Conservation (phyloP, 2,888 invertebrate genomes). For the Drosophila rellima region DNA sequence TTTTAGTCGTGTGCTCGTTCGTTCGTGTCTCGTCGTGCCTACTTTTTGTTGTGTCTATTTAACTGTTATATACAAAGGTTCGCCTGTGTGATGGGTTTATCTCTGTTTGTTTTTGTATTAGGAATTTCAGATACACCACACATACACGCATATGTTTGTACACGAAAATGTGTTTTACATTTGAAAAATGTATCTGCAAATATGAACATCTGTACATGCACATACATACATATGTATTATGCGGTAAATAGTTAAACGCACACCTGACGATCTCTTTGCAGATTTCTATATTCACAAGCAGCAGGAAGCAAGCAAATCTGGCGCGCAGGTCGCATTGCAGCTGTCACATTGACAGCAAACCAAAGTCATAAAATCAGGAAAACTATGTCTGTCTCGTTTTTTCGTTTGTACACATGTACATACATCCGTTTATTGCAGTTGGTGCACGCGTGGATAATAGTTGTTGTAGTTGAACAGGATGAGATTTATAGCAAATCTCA, state of each 20-base stretch:
- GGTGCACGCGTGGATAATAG: constrained; percentile 15
- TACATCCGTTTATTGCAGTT: constrained; percentile 2
- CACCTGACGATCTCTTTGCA: constrained; percentile 52
- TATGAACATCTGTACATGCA: constrained; percentile 5
- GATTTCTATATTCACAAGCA: constrained; percentile 10
- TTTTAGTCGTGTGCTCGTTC: constrained; percentile 55
- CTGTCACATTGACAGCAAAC: constrained; percentile 44
- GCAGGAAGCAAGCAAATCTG: constrained; percentile 46
- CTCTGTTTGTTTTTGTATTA: constrained; percentile 60
- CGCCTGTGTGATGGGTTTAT: constrained; percentile 61
- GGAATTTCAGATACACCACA: constrained; percentile 55
- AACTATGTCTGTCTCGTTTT: constrained; percentile 46
- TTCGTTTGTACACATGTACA: too few species aligned
- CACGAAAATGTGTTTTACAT: constrained; percentile 12
- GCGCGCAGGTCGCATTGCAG: constrained; percentile 29
- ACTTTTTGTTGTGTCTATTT: constrained; percentile 31
- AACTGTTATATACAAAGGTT: constrained; percentile 26
- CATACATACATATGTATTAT: not conserved
- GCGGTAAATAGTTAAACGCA: constrained; percentile 29
- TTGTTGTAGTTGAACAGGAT: constrained; percentile 46
- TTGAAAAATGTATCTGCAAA: constrained; percentile 9
- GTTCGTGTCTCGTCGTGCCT: constrained; percentile 42
- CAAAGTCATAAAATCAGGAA: constrained; percentile 48
- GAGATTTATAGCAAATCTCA: constrained; percentile 39
- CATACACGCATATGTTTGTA: constrained; percentile 3